Base-by-base conservation (phyloP, 2,797 vertebrate genomes). In the Sebastes minor region DNA sequence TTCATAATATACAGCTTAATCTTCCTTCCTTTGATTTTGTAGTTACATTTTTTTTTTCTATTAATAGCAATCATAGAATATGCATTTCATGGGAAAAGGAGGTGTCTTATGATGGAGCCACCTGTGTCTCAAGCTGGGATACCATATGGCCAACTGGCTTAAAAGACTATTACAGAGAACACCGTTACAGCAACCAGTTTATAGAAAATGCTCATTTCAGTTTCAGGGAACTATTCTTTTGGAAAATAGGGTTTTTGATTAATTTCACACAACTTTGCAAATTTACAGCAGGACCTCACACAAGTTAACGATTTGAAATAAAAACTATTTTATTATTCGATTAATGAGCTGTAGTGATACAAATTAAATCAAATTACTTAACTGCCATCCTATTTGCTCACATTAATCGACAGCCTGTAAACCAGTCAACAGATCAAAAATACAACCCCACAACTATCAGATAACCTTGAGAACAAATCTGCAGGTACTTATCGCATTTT, bases 101-200 rank as follows among this genome's bases (percentile, higher is more conserved):
- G n/a, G 22, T 11, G 6, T 55, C 27, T 60, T 23, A 12, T 72
- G 60, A 60, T 79, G 53, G 23, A 80, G 67, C 73, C 65, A 81
- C 71, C 78, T 81, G 62, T 67, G 55, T 80, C 71, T 82, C 88
- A 88, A 82, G 78, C 85, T 85, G 87, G 16, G 83, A 38, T 68
- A 63, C 83, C 90, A 89, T 88, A 88, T 92, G 87, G 73, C 63
- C 66, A 74, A 80, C 72, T 86, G 80, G 85, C 74, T 70, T 56
- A 55, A 62, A 75, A 32, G 30, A 74, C 73, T 27, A 68, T 38
- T 32, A 23, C 16, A 65, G 20, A 38, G 32, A 77, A 66, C 12
- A 60, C 18, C n/a, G 23, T 53, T 66, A 55, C 6, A 13, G 20
- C 32, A 74, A 22, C 6, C 42, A 16, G 28, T 63, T 79, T 52